phyloP scores from a whole-genome alignment of 2,797 vertebrate genomes.

The Tenualosa ilisha region DNA sequence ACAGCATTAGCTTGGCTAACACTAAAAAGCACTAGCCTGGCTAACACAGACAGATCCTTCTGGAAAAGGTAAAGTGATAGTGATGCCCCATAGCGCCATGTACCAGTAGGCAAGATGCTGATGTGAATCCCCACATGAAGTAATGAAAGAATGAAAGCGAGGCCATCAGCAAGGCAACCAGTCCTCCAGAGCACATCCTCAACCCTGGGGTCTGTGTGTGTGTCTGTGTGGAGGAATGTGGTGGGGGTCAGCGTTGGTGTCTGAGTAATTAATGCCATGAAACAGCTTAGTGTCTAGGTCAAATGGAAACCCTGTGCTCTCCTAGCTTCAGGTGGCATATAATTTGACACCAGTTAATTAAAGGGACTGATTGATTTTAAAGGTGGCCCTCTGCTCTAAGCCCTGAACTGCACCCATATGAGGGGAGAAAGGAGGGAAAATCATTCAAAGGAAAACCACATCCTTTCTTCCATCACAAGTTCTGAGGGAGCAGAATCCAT shows the following conservation, averaged over 20 bases:
- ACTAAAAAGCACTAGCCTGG: too few relatives aligned
- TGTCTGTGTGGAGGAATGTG: not conserved
- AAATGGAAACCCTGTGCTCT: not conserved
- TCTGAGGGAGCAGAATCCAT: not conserved
- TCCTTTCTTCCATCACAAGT: too few relatives aligned
- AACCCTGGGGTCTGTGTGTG: not conserved
- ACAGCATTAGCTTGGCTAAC: too few relatives aligned
- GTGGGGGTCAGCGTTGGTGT: not conserved
- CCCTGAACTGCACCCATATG: not conserved
- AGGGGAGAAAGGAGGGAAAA: not conserved
- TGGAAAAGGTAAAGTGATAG: too few relatives aligned
- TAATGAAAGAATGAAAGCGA: not conserved
- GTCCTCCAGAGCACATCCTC: not conserved
- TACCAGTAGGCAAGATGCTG: not conserved
- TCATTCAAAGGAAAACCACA: not conserved
- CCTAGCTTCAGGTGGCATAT: not conserved
- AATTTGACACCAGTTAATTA: conserved; percentile 5
- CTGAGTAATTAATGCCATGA: not conserved
- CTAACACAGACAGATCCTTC: too few relatives aligned
- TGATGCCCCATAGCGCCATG: too few relatives aligned
- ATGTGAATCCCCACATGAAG: not conserved
- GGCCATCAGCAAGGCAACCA: not conserved
- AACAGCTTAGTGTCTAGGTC: conserved; percentile 8
- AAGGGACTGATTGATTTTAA: conserved; percentile 16
- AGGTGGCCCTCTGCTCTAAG: not conserved